A percentile compares a stretch with the other conserved stretches of the same genome.
phyloP scores from a whole-genome alignment of 2,888 invertebrate genomes.

The Polyommatus icarus region DNA sequence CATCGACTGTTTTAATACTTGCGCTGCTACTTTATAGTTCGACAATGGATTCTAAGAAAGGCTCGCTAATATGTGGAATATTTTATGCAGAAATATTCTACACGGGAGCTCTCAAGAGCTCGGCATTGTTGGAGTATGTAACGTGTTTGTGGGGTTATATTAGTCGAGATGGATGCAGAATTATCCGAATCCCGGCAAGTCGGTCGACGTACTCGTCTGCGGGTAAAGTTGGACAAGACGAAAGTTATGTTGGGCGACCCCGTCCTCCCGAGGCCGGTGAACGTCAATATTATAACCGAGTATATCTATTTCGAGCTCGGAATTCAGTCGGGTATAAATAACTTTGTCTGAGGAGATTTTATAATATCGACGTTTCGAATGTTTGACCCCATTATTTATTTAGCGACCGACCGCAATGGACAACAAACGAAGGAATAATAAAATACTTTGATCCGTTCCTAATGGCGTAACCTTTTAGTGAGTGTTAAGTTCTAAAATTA shows the following conservation, averaged over 20 bases:
- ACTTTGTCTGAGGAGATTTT: neutral
- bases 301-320: slow-evolving; percentile 20
- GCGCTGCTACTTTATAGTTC: neutral
- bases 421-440: neutral
- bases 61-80: neutral
- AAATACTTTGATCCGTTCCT: neutral
- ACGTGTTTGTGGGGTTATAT: neutral
- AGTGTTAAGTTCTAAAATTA: neutral
- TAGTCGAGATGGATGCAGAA: neutral
- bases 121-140: neutral
- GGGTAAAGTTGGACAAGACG: slow-evolving; percentile 6
- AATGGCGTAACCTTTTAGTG: neutral
- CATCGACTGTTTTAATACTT: slow-evolving; percentile 26
- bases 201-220: neutral
- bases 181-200: slow-evolving; percentile 7
- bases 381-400: neutral
- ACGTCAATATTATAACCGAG: slow-evolving; percentile 19
- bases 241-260: slow-evolving; percentile 14
- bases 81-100: slow-evolving; percentile 1
- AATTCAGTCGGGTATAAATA: slow-evolving; percentile 17
- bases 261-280: slow-evolving; percentile 14
- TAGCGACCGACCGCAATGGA: neutral
- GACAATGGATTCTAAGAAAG: slow-evolving; percentile 1
- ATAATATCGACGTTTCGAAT: neutral
- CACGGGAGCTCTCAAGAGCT: neutral